Evolutionary conservation across 2,888 invertebrate genomes (phyloP), one percentile per base, ranked within the genome.

Genomic region (Neria commutata): DNA sequence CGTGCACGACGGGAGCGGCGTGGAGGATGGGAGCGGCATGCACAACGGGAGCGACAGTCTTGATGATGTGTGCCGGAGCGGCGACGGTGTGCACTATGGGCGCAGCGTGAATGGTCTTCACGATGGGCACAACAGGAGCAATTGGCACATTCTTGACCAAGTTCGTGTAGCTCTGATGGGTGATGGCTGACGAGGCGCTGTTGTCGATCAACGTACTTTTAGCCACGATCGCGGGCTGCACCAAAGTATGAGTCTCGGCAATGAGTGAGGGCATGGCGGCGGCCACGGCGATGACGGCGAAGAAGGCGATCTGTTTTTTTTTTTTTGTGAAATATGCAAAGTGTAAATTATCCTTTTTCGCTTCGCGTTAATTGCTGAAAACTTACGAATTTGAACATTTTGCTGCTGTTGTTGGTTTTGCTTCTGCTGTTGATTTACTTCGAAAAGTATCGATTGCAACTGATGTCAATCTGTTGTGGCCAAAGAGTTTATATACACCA

Each of bases 251-350:
- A 1, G 77, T 72, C 57, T 71, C 65, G 42, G 74, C 67, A 8
- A 77, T 37, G 24, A 76, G 72, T 54, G 79, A 79, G 51, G 80
- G 80, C 58, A 76, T 77, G 58, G 82, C 82, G 54, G 78, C 74
- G 37, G 78, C 80, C 49, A 78, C 71, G 59, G 87, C 85, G 72
- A 85, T 80, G 67, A 87, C 81, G 83, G 86, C 86, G 78, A 86
- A 86, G 81, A 88, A 84, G 83, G 86, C 86, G 84, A 87, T 58
- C 74, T 74, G 48, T n/a, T n/a, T n/a, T n/a, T n/a, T n/a, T n/a
- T n/a, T n/a, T n/a, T n/a, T n/a, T n/a, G n/a, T n/a, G n/a, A n/a
- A n/a, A n/a, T n/a, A n/a, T n/a, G n/a, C n/a, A n/a, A n/a, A n/a
- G n/a, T n/a, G n/a, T n/a, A n/a, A n/a, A n/a, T n/a, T n/a, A n/a